Evolutionary conservation across 2,797 vertebrate genomes (phyloP).

Genomic region (Epinephelus awoara): DNA sequence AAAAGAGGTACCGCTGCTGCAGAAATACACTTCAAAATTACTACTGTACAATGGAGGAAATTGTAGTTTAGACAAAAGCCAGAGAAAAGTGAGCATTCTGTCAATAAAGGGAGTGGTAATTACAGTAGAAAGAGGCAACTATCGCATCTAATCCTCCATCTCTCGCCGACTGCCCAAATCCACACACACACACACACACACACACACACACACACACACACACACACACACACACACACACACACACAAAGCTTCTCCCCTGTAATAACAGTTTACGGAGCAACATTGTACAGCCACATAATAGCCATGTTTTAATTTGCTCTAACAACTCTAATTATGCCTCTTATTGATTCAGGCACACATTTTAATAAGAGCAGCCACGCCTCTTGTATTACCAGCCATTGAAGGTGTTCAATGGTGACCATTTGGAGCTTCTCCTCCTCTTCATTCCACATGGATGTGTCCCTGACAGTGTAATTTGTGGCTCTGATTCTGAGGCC

Average conservation of each 20-base stretch:
- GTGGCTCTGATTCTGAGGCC: constrained; percentile 89
- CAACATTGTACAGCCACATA: constrained; percentile 97
- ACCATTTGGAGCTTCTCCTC: constrained; percentile 95
- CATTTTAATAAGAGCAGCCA: constrained; percentile 98
- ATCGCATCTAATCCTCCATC: constrained; percentile 89
- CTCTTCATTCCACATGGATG: constrained; percentile 90
- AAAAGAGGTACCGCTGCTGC: constrained; percentile 47
- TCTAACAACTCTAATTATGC: constrained; percentile 99
- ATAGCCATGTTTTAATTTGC: constrained; percentile 99
- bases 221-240: not conserved
- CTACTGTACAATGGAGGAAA: constrained; percentile 86
- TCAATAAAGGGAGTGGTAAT: constrained; percentile 97
- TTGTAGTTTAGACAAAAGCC: constrained; percentile 96
- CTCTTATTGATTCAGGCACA: constrained; percentile 99
- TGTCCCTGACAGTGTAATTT: constrained; percentile 98
- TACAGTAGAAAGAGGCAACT: constrained; percentile 95
- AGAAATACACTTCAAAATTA: constrained; percentile 73
- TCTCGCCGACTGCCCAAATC: constrained; percentile 85
- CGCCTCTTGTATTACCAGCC: constrained; percentile 97
- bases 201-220: too few species aligned
- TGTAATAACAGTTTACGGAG: constrained; percentile 98
- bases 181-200: constrained; percentile 38
- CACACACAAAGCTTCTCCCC: constrained; percentile 87
- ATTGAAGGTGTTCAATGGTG: constrained; percentile 99
- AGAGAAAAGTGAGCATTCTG: constrained; percentile 93